phyloP scores from a whole-genome alignment of 2,113 vertebrate species.

The Xiphophorus maculatus region DNA sequence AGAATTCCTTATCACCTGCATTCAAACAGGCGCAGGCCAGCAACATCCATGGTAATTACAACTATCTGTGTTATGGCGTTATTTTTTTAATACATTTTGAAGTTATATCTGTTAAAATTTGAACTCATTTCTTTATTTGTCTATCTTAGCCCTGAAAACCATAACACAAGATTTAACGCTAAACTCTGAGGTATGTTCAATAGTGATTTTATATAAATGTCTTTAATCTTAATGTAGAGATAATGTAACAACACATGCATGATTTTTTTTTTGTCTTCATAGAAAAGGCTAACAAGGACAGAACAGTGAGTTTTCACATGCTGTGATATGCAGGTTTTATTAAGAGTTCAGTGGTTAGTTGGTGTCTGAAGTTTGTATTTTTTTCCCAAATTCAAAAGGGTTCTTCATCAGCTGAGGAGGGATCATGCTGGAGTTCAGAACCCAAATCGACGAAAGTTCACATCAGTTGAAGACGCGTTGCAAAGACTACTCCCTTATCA shows the following conservation, averaged over 20 bases:
- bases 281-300: constrained; percentile 93
- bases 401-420: constrained; percentile 88
- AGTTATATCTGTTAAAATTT: background rate
- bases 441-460: constrained; percentile 84
- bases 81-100: background rate
- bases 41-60: constrained; percentile 81
- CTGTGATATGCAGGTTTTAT: background rate
- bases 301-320: constrained; percentile 85
- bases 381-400: constrained; percentile 68
- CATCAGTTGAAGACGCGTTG: constrained; percentile 85
- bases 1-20: constrained; percentile 76
- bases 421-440: constrained; percentile 86
- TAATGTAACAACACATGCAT: background rate
- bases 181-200: constrained; percentile 64
- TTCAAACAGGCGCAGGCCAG: constrained; percentile 83
- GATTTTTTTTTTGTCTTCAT: constrained; percentile 50
- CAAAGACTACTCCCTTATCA: constrained; percentile 93
- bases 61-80: background rate
- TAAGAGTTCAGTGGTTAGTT: background rate
- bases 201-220: background rate
- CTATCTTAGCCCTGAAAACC: constrained; percentile 60
- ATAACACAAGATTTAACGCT: constrained; percentile 63
- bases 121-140: constrained; percentile 16
- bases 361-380: background rate
- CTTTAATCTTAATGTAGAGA: background rate